Evolutionary conservation across 1,140 invertebrate genomes (phyloP).

Genomic region (Calephelis virginiensis): DNA sequence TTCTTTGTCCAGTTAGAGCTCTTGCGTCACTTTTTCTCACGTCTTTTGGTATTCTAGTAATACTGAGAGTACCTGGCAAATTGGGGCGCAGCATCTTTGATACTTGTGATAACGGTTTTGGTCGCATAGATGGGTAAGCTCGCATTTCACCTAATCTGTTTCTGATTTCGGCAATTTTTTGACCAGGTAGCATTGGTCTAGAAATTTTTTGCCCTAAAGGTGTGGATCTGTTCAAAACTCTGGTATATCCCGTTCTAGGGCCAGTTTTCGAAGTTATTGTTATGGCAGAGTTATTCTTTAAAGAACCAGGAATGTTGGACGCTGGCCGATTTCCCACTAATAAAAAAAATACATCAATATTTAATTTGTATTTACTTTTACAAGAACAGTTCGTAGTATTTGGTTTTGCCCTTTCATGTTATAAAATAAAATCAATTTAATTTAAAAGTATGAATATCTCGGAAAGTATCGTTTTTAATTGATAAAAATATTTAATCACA

Average conservation of each 20-base stretch:
- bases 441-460: too few species aligned
- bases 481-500: too few species aligned
- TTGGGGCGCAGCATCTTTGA: conserved; percentile 51
- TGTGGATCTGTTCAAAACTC: conserved; percentile 52
- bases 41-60: conserved; percentile 64
- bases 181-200: conserved; percentile 57
- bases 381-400: too few species aligned
- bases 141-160: conserved; percentile 57
- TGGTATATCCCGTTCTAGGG: conserved; percentile 59
- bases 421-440: too few species aligned
- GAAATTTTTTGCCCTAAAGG: conserved; percentile 55
- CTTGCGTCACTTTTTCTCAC: conserved; percentile 46
- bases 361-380: background rate
- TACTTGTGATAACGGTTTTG: conserved; percentile 41
- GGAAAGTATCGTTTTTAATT: too few species aligned
- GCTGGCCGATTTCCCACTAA: conserved; percentile 72
- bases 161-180: conserved; percentile 66
- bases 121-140: conserved; percentile 44
- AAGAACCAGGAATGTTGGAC: conserved; percentile 79
- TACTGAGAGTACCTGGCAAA: conserved; percentile 63
- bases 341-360: conserved; percentile 38
- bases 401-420: too few species aligned
- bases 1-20: conserved; percentile 32
- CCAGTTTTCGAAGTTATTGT: conserved; percentile 82
- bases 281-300: conserved; percentile 84